Base-by-base conservation (phyloP, 2,113 vertebrate genomes). In the Caranx ignobilis region DNA sequence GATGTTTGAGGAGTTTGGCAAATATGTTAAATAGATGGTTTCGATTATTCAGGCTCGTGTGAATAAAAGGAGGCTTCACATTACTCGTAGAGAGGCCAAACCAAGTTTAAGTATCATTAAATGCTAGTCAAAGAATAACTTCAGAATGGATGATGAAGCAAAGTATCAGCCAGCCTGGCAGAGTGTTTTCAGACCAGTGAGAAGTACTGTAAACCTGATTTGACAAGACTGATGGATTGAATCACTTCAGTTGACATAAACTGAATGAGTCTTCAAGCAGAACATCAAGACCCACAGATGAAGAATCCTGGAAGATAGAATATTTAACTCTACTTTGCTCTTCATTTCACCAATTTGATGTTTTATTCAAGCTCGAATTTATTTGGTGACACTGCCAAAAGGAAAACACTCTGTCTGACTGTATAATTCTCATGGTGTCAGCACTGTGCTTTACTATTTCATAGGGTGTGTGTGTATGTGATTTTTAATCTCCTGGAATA, bases 391-490 rank as follows among this genome's bases (percentile, higher is more conserved):
- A 54, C 19, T 41, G 84, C 74, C 76, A 76, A 67, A 68, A 77
- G 67, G 54, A 72, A 81, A 84, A 76, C 70, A 63, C 31, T 79
- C 57, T 59, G 71, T 67, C 79, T 81, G 77, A 75, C 73, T 84
- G 71, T 79, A 26, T 72, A 76, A 75, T 69, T 75, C 66, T 75
- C 64, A 73, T 11, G 11, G 59, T 69, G 62, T 79, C 71, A 60
- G 52, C 47, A 18, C 37, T 19, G 47, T 18, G 65, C 71, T 79
- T 81, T 56, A 61, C 71, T 32, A 12, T 71, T 82, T 81, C 45
- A 71, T 34, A 48, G 21, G 47, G 11, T 60, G 47, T 15, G 31
- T 68, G 2, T 41, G 8, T 41, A 11, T n/a, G 11, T 26, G 4
- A 48, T 11, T 45, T 37, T 52, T n/a, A 69, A 67, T 32, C 68